Conservation (phyloP, 2,797 vertebrate species). For the Gymnothorax javanicus region DNA sequence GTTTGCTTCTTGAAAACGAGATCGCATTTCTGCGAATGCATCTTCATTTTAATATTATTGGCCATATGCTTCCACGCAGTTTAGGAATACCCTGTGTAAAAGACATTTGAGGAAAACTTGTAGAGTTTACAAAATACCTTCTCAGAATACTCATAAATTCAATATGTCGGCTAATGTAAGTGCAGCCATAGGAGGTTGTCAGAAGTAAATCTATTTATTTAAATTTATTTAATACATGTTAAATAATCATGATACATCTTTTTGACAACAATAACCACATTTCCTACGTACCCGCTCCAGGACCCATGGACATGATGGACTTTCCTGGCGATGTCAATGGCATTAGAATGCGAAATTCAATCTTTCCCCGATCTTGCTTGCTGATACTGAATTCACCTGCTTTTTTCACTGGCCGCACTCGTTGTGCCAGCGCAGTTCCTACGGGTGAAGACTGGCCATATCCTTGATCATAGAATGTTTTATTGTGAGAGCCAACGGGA, state of each 20-base stretch:
- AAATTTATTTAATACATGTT: no score
- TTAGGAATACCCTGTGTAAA: background rate
- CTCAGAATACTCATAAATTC: no score
- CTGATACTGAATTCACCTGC: background rate
- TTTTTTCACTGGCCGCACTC: background rate
- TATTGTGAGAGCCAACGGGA: background rate
- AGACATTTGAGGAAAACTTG: background rate
- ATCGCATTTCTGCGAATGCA: no score
- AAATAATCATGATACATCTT: no score
- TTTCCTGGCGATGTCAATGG: background rate
- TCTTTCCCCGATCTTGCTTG: no score
- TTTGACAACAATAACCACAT: no score
- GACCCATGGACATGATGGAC: background rate
- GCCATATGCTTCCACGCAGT: background rate
- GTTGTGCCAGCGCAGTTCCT: background rate
- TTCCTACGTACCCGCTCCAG: no score
- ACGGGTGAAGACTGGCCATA: background rate
- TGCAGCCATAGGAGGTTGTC: no score
- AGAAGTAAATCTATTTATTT: no score
- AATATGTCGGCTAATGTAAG: no score
- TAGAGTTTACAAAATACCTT: no score
- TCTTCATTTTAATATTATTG: background rate
- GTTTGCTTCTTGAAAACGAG: no score
- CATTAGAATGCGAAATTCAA: background rate
- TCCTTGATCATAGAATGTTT: background rate